Evolutionary conservation across 2,113 vertebrate species (phyloP).

Genomic region (Eretmodus cyanostictus): DNA sequence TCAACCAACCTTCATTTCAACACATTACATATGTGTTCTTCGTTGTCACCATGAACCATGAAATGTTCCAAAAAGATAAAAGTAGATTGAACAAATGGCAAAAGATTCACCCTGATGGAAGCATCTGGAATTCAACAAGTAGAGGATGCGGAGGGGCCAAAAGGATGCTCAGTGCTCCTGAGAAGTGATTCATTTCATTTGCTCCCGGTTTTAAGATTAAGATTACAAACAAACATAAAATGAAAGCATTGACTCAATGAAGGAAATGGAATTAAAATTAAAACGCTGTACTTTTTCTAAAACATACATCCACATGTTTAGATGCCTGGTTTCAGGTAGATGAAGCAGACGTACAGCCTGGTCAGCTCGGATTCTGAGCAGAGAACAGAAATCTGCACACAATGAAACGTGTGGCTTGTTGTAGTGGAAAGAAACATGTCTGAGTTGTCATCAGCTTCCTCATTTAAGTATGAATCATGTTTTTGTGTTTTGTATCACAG

Average conservation of each 20-base stretch:
- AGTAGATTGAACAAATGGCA: fast-evolving
- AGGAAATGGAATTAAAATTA: neutral
- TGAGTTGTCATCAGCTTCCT: neutral
- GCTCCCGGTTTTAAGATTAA: neutral
- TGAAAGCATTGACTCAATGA: fast-evolving
- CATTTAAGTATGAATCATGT: neutral
- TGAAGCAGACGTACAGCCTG: neutral
- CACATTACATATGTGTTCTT: neutral
- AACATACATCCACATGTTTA: neutral
- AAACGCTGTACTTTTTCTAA: neutral
- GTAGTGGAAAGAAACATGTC: neutral
- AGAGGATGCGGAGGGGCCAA: neutral
- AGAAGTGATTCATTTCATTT: fast-evolving
- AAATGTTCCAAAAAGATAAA: fast-evolving
- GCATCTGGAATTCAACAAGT: neutral
- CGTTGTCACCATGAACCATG: fast-evolving
- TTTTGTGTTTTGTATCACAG: neutral
- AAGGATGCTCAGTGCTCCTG: neutral
- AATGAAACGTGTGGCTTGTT: neutral
- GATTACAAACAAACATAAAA: neutral
- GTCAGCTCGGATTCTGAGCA: neutral
- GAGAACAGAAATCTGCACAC: neutral
- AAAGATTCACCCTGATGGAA: neutral
- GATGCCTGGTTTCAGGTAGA: neutral
- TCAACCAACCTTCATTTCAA: neutral